Evolutionary conservation across 2,888 invertebrate genomes (phyloP), one percentile per base, ranked within the genome.

Genomic region (Aspidiotus destructor): DNA sequence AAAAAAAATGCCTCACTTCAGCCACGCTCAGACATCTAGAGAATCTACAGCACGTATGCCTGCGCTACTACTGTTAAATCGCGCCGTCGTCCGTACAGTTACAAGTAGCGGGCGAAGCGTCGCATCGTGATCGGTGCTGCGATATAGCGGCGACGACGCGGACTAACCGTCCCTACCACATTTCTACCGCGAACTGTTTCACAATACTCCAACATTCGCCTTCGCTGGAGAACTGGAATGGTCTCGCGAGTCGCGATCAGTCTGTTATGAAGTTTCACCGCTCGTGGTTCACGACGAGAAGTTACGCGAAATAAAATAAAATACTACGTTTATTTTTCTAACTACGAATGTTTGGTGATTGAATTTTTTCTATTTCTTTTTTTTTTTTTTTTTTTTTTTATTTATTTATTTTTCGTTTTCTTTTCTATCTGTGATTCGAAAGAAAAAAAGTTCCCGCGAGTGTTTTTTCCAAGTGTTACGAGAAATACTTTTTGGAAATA

Each of bases 201-300:
- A 28, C 28, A 28, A 28, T 5, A 28, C 28, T 28, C 28, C 28
- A 28, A 28, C 28, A n/a, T 48, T n/a, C 11, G 48, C 48, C 48
- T n/a, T 48, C 48, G n/a, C 48, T 48, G 48, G 48, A 48, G 48
- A 48, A 48, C 48, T 48, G 48, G 48, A 48, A 48, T 48, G n/a
- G n/a, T 11, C 48, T n/a, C 11, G 6, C 48, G 48, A 48, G 11
- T n/a, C 11, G n/a, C 48, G 48, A 48, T 48, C 48, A 48, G 48
- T 48, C 48, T 13, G 48, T 48, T 48, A 13, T n/a, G 2, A 48
- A 48, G 48, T 48, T 48, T 48, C 48, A n/a, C 6, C 11, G 48
- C 48, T 48, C 48, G 48, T 11, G 10, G 48, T 48, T 28, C 28
- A 11, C 48, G 48, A 48, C 10, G 48, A 13, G n/a, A 48, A 48